phyloP scores from a whole-genome alignment of 1,140 invertebrate genomes.

The Pinna nobilis region DNA sequence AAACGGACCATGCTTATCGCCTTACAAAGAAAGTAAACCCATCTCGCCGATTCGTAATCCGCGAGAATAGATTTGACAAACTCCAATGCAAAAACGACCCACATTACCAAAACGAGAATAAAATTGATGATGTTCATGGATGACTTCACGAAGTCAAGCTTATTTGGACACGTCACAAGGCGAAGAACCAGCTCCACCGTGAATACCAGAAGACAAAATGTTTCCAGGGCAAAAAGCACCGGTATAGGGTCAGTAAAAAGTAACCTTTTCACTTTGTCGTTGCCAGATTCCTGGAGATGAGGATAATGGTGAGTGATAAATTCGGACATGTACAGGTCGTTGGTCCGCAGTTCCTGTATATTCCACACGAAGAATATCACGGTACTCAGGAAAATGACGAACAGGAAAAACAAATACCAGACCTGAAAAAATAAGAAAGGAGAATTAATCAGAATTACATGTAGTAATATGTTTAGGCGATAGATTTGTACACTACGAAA shows the following conservation, averaged over 20 bases:
- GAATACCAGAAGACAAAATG: conserved; percentile 17
- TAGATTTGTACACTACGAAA: too few species aligned
- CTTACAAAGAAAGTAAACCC: conserved; percentile 8
- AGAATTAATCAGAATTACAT: too few species aligned
- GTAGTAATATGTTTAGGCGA: too few species aligned
- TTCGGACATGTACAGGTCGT: conserved; percentile 24
- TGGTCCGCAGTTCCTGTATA: conserved; percentile 9
- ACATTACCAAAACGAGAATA: conserved; percentile 14
- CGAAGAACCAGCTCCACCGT: conserved; percentile 7
- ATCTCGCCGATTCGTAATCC: background rate
- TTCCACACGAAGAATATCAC: conserved; percentile 33
- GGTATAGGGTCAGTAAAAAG: conserved; percentile 31
- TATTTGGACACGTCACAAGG: conserved; percentile 2
- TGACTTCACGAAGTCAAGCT: background rate
- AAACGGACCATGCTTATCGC: conserved; percentile 32
- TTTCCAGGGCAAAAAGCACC: conserved; percentile 7
- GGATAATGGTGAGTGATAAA: conserved; percentile 21
- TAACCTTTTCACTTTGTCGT: conserved; percentile 17
- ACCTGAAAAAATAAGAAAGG: conserved; percentile 4
- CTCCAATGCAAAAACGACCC: conserved; percentile 14
- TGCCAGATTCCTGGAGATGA: conserved; percentile 13
- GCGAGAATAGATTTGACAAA: conserved; percentile 8
- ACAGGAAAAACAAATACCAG: conserved; percentile 33
- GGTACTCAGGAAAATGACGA: conserved; percentile 30
- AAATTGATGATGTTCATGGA: conserved; percentile 12